phyloP scores from a whole-genome alignment of 2,797 vertebrate genomes.

The Bucorvus abyssinicus region DNA sequence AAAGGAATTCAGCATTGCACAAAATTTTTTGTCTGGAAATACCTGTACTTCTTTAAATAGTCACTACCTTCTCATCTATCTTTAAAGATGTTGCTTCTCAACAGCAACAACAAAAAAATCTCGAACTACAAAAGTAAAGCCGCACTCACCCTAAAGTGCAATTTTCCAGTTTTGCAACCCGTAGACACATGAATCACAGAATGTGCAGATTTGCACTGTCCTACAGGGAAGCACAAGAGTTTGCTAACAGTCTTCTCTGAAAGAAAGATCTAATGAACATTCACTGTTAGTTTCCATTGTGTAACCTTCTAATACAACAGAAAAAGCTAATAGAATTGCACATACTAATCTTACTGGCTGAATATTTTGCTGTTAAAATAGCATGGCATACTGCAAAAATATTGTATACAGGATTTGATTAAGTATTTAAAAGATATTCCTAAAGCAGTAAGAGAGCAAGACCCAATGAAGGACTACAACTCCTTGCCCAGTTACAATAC shows the following conservation, averaged over 20 bases:
- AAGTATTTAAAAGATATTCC: neutral
- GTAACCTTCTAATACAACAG: neutral
- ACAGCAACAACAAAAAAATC: neutral
- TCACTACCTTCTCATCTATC: neutral
- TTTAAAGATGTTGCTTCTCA: neutral
- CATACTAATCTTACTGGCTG: neutral
- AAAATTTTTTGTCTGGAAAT: neutral
- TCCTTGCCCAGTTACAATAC: neutral
- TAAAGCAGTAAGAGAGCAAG: neutral
- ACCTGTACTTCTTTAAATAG: neutral
- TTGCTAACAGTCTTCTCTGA: conserved; percentile 38
- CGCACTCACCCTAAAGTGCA: neutral
- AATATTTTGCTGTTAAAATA: conserved; percentile 15
- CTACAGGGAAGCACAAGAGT: conserved; percentile 31
- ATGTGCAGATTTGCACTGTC: neutral
- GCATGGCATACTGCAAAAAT: neutral
- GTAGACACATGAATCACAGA: neutral
- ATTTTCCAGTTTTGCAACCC: conserved; percentile 45
- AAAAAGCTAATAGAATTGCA: neutral
- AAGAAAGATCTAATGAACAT: conserved; percentile 19
- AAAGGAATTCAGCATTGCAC: neutral
- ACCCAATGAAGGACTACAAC: neutral
- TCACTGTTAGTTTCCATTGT: neutral
- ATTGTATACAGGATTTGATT: neutral
- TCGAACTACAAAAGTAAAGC: neutral